Evolutionary conservation across 1,140 invertebrate genomes (phyloP), one percentile per base, ranked within the genome.

Genomic region (Drosophila elegans): DNA sequence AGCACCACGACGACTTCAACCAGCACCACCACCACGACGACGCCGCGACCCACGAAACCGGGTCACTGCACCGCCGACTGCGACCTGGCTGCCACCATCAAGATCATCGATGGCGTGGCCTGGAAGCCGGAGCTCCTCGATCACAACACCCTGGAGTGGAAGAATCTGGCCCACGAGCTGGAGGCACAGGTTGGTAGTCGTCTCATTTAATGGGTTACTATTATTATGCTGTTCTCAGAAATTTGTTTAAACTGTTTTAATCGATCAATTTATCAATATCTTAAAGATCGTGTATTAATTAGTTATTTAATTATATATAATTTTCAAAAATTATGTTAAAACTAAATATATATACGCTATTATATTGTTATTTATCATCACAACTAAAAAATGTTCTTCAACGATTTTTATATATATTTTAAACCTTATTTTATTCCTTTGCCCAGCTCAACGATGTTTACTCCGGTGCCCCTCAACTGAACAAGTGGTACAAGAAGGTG

Each of bases 111-210:
- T 74, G 95, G 97, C 16, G 95, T 96, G 1, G 95, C 95, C 81
- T 98, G 97, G 97, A 94, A 96, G 29, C 97, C 97, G 0, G 97
- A 97, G 93, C 93, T 97, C 42, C 93, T 97, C 13, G 96, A 97
- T 92, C 95, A 96, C 67, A 97, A 97, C 91, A 98, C 97, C 0
- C 93, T 95, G 69, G 97, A 97, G 90, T 98, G 96, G 95, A 96
- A 97, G 88, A 94, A 95, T 56, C 93, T 97, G 7, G 96, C 97
- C 3, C 95, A 95, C 77, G 96, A 97, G 89, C 95, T 97, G 29
- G 95, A 96, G 92, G 93, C 94, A 75, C 96, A 97, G 94, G 96
- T 56, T 0, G 16, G 16, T 21, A 21, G 16, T 21, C 16, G 16
- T 21, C 16, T 21, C 16, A 21, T 21, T 21, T 21, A 1, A 21